A percentile compares a stretch with the other conserved stretches of the same genome.
These are phyloP conservation scores for Nothocercus nigrocapillus DNA, from an alignment of 2,113 vertebrate species.

Conservation along the genomic window DNA sequence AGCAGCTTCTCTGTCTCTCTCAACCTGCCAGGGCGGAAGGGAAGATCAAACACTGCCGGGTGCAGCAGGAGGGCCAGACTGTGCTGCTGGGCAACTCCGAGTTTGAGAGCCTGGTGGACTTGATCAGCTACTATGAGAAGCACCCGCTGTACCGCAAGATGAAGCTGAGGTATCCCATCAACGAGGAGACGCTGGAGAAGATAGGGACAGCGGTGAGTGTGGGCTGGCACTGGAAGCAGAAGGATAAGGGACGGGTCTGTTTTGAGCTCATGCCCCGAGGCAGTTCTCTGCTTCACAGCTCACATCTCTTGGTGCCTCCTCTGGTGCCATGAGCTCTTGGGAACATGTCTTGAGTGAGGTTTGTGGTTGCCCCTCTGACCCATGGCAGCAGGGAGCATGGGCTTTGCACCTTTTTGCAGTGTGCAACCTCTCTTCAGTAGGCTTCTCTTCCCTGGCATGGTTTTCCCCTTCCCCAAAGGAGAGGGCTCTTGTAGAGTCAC, in stretches of 20 bases:
- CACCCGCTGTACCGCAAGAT: slow-evolving; percentile 97
- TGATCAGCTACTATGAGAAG: slow-evolving; percentile 97
- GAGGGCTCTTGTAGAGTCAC: not conserved
- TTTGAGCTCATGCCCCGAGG: not conserved
- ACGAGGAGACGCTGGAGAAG: slow-evolving; percentile 98
- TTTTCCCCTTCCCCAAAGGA: not conserved
- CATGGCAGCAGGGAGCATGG: not conserved
- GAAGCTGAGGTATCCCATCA: slow-evolving; percentile 98
- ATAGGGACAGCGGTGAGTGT: slow-evolving; percentile 94
- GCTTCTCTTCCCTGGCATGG: not conserved
- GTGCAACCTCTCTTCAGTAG: not conserved
- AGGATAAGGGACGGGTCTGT: rapidly evolving
- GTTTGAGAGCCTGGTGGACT: slow-evolving; percentile 96
- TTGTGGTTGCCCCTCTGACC: not conserved
- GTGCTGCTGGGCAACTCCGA: slow-evolving; percentile 95
- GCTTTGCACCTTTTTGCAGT: not conserved
- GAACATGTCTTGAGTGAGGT: not conserved
- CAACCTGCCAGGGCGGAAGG: slow-evolving; percentile 88
- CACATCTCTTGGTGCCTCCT: not conserved
- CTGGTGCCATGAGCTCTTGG: not conserved
- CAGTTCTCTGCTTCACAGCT: not conserved
- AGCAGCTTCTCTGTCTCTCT: not conserved
- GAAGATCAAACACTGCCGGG: slow-evolving; percentile 98
- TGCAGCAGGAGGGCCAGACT: slow-evolving; percentile 94
- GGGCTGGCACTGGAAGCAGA: not conserved